phyloP scores from a whole-genome alignment of 2,888 invertebrate genomes.

The Eumerus sabulonum region DNA sequence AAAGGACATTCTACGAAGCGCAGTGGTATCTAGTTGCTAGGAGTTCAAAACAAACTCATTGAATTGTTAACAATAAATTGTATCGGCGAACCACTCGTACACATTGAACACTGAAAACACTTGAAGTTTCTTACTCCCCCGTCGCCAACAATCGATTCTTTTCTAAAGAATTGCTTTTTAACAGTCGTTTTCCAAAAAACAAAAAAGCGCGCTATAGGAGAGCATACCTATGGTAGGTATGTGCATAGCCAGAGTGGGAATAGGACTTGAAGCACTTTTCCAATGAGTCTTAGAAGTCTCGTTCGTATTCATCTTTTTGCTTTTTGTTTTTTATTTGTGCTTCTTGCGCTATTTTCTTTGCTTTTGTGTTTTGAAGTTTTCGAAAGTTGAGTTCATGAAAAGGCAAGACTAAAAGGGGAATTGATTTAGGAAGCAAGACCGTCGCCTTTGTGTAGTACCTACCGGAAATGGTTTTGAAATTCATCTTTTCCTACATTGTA shows the following conservation, averaged over 20 bases:
- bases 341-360: neutral
- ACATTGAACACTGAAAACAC: slow-evolving; percentile 25
- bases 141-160: slow-evolving; percentile 37
- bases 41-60: slow-evolving; percentile 44
- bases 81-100: slow-evolving; percentile 45
- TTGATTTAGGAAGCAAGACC: slow-evolving; percentile 3
- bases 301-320: too few relatives aligned
- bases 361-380: slow-evolving; percentile 24
- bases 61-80: slow-evolving; percentile 58
- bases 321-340: too few relatives aligned
- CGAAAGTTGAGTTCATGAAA: slow-evolving; percentile 11
- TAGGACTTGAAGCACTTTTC: slow-evolving; percentile 39
- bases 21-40: too few relatives aligned
- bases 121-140: slow-evolving; percentile 27
- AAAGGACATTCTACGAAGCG: too few relatives aligned
- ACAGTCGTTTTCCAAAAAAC: slow-evolving; percentile 47
- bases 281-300: slow-evolving; percentile 16
- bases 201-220: neutral
- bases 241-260: slow-evolving; percentile 15
- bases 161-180: slow-evolving; percentile 11
- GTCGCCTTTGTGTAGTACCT: neutral
- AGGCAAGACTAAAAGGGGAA: too few relatives aligned
- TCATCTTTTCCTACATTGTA: slow-evolving; percentile 6
- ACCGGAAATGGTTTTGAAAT: slow-evolving; percentile 1
- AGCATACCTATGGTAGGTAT: too few relatives aligned